phyloP scores from a whole-genome alignment of 1,140 invertebrate species.

The Artemia franciscana region DNA sequence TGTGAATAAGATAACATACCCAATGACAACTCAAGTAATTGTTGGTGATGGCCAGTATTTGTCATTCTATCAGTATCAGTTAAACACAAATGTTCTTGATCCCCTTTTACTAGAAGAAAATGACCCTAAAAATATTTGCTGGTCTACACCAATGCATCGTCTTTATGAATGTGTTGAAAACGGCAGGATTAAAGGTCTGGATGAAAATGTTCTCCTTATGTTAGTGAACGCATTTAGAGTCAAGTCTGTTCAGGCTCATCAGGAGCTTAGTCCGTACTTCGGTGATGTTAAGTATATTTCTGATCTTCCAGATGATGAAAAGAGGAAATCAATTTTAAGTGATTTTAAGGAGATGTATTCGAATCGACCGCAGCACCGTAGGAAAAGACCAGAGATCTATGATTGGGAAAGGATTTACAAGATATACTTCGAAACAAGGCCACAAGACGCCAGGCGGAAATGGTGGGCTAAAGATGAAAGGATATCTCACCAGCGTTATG shows the following conservation, averaged over 20 bases:
- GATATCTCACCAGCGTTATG: not conserved
- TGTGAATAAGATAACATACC: constrained; percentile 65
- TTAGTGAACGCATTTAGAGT: constrained; percentile 44
- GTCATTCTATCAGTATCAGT: constrained; percentile 62
- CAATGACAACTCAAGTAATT: constrained; percentile 55
- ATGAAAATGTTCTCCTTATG: constrained; percentile 47
- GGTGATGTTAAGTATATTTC: constrained; percentile 26
- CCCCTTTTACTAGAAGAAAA: constrained; percentile 21
- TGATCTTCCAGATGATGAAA: constrained; percentile 34
- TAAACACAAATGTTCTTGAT: constrained; percentile 53
- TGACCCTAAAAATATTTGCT: constrained; percentile 58
- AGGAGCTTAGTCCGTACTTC: constrained; percentile 49
- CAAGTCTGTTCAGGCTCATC: constrained; percentile 30
- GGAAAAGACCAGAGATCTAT: constrained; percentile 35
- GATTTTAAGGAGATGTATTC: constrained; percentile 38
- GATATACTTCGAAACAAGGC: constrained; percentile 30
- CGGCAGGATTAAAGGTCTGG: constrained; percentile 46
- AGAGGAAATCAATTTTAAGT: constrained; percentile 38
- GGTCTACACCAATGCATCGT: constrained; percentile 38
- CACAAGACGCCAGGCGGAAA: constrained; percentile 34
- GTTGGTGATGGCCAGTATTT: constrained; percentile 59
- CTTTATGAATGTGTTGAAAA: constrained; percentile 48
- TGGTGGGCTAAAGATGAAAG: constrained; percentile 15
- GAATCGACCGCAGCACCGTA: constrained; percentile 31
- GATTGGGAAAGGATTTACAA: constrained; percentile 54